phyloP scores from a whole-genome alignment of 1,140 invertebrate genomes.

The Aricia agestis region DNA sequence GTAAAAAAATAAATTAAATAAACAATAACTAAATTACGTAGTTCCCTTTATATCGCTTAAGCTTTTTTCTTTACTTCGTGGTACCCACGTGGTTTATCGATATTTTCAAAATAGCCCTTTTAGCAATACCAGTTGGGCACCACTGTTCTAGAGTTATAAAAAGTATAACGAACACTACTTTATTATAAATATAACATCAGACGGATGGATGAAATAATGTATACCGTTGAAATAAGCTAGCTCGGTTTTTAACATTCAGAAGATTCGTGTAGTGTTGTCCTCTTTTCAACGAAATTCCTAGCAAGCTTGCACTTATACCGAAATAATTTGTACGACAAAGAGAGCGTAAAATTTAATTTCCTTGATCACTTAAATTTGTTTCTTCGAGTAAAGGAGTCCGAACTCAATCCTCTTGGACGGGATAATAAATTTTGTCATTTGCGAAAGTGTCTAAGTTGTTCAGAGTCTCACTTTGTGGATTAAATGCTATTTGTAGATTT shows the following conservation, averaged over 20 bases:
- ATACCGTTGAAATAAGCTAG: too few species aligned
- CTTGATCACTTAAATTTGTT: slow-evolving; percentile 45
- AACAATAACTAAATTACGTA: too few species aligned
- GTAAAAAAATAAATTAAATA: too few species aligned
- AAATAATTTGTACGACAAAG: slow-evolving; percentile 11
- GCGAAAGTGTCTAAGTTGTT: slow-evolving; percentile 21
- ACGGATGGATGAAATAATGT: too few species aligned
- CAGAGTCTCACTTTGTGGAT: slow-evolving; percentile 16
- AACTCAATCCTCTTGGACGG: slow-evolving; percentile 31
- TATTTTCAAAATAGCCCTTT: too few species aligned
- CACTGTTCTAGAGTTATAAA: too few species aligned
- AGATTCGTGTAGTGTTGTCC: not conserved
- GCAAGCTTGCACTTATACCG: not conserved
- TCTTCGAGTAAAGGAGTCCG: slow-evolving; percentile 30
- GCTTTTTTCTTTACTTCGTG: too few species aligned
- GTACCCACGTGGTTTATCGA: too few species aligned
- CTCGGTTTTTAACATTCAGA: not conserved
- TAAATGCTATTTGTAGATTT: slow-evolving; percentile 13
- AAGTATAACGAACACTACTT: too few species aligned
- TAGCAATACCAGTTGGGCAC: too few species aligned
- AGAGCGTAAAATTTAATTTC: slow-evolving; percentile 42
- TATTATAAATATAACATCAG: too few species aligned
- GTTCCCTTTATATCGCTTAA: too few species aligned
- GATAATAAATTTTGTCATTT: slow-evolving; percentile 36
- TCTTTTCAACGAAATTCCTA: not conserved